phyloP scores from a whole-genome alignment of 2,888 invertebrate genomes.

The Agrotis segetum region DNA sequence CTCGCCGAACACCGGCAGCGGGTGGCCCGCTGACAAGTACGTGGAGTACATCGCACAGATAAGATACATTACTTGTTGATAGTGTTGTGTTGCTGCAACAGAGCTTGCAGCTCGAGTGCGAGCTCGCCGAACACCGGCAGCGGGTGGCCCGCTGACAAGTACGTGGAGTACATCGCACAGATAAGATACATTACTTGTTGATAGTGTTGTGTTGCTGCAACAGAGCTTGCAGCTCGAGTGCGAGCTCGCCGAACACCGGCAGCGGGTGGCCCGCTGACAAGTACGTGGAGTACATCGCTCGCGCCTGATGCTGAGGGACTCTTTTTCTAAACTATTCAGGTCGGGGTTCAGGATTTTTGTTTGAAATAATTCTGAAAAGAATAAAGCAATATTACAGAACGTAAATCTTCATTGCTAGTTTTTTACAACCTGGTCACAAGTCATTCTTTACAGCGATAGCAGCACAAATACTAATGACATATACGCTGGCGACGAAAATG shows the following conservation, averaged over 20 bases:
- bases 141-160: conserved; percentile 90
- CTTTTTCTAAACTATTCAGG: conserved; percentile 91
- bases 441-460: no score
- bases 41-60: no score
- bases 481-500: no score
- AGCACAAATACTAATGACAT: no score
- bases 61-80: conserved; percentile 70
- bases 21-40: no score
- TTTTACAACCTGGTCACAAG: no score
- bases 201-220: conserved; percentile 91
- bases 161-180: conserved; percentile 69
- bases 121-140: conserved; percentile 91
- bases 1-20: no score
- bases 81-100: conserved; percentile 92
- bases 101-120: conserved; percentile 88
- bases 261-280: conserved; percentile 90
- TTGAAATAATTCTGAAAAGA: conserved; percentile 94
- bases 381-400: background rate
- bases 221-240: conserved; percentile 88
- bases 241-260: conserved; percentile 90
- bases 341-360: conserved; percentile 95
- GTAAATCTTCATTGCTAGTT: no score
- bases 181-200: conserved; percentile 67
- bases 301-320: conserved; percentile 92
- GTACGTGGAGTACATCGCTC: conserved; percentile 93